Base-by-base conservation (phyloP, 2,888 invertebrate genomes). In the Panorpa germanica region DNA sequence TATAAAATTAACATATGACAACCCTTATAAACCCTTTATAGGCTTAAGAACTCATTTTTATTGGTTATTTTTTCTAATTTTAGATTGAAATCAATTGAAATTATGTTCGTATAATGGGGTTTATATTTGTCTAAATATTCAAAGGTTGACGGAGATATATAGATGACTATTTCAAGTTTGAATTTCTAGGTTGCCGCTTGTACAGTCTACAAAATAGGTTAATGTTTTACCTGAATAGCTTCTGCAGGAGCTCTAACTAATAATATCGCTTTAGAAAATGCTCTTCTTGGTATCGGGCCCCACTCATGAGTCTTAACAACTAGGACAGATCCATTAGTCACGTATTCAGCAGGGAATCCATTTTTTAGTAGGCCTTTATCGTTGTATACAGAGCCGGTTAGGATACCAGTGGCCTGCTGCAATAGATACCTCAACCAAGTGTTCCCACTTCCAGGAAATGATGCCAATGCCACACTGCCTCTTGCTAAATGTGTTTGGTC, bases 361-460 rank as follows among this genome's bases (percentile, higher is more conserved):
- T 78, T 77, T 44, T 73, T 68, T 37, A 73, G 50, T 13, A 82
- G 56, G 12, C 78, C 77, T 46, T 73, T 74, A 47, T 82, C 82
- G 59, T 75, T 76, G 52, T 82, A 82, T 20, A 81, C 70, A 29
- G 80, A 80, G 9, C 81, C 82, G 2, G 81, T 81, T 34, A 70
- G 56, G 28, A 74, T 57, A 74, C 75, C 78, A 45, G 78, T 80
- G 16, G 68, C 68, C 52, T 81, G 78, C 47, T 81, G 80, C 25
- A 81, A 49, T 23, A 82, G 52, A 47, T 81, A 81, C 33, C 82
- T 53, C 10, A 82, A 52, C 82, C 82, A 82, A 13, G 81, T 81
- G 46, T 82, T 82, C 1, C 81, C 81, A 45, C 78, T 80, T n/a
- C 81, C 81, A 4, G 81, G 82, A 48, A 74, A 78, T 1, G 77